These are phyloP conservation scores for Aphis gossypii DNA, from an alignment of 1,140 invertebrate species.

Conservation along the genomic window DNA sequence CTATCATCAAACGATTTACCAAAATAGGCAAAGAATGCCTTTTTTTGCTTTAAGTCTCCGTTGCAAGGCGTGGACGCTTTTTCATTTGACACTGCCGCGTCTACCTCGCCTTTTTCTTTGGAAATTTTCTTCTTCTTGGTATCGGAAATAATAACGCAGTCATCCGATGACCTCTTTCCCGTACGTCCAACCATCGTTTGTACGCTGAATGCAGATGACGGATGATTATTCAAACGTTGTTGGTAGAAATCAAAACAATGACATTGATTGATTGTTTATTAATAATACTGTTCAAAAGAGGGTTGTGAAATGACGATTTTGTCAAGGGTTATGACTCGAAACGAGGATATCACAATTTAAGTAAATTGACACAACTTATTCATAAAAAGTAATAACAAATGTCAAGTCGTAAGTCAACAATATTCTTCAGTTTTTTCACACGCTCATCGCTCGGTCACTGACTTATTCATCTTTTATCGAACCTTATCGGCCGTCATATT, in stretches of 20 bases:
- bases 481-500: not conserved
- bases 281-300: not conserved
- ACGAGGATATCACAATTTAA: too few relatives aligned
- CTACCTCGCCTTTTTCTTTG: not conserved
- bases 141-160: not conserved
- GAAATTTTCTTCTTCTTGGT: constrained; percentile 37
- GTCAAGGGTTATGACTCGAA: too few relatives aligned
- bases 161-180: constrained; percentile 20
- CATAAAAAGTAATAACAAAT: too few relatives aligned
- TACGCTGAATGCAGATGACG: not conserved
- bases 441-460: too few relatives aligned
- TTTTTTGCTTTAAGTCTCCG: constrained; percentile 10
- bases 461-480: not conserved
- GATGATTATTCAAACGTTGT: not conserved
- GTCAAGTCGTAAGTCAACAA: too few relatives aligned
- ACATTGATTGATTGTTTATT: not conserved
- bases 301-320: not conserved
- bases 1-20: constrained; percentile 6
- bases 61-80: not conserved
- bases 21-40: constrained; percentile 43
- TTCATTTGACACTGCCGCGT: not conserved
- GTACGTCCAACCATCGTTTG: not conserved
- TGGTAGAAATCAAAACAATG: not conserved
- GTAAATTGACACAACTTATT: too few relatives aligned
- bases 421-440: too few relatives aligned